These are phyloP conservation scores for Drosophila gunungcola DNA, from an alignment of 1,140 invertebrate genomes.

Conservation along the genomic window DNA sequence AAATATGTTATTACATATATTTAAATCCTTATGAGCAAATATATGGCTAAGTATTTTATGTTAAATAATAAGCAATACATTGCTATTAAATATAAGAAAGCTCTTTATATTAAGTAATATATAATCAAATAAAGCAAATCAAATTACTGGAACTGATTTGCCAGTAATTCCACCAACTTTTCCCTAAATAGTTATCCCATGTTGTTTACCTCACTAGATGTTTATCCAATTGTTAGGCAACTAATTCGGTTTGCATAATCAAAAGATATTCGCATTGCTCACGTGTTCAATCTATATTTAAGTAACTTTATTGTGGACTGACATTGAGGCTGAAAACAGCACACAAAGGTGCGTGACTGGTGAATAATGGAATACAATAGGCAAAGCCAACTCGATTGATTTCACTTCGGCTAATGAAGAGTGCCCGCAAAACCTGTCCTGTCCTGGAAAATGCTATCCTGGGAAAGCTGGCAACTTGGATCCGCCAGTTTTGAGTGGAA, in stretches of 20 bases:
- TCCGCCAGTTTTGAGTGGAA: constrained; percentile 24
- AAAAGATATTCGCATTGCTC: not conserved
- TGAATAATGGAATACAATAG: constrained; percentile 22
- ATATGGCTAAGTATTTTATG: no score
- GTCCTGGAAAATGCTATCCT: constrained; percentile 13
- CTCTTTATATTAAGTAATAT: not conserved
- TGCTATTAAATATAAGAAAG: no score
- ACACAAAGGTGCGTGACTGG: constrained; percentile 11
- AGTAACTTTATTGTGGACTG: constrained; percentile 26
- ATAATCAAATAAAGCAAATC: not conserved
- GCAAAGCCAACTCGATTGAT: constrained; percentile 8
- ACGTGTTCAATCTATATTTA: constrained; percentile 14
- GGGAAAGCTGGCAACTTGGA: constrained; percentile 8
- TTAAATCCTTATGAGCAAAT: no score
- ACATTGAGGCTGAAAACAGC: no score
- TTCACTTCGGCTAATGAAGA: constrained; percentile 29
- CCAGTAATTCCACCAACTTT: not conserved
- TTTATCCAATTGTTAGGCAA: not conserved
- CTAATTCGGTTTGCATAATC: constrained; percentile 24
- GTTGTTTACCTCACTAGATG: not conserved
- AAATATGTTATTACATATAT: no score
- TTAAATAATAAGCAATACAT: no score
- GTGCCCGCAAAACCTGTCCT: not conserved
- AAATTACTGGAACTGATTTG: not conserved
- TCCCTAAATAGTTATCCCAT: not conserved